Evolutionary conservation across 1,140 invertebrate species (phyloP).

Genomic region (Branchinecta lindahli): DNA sequence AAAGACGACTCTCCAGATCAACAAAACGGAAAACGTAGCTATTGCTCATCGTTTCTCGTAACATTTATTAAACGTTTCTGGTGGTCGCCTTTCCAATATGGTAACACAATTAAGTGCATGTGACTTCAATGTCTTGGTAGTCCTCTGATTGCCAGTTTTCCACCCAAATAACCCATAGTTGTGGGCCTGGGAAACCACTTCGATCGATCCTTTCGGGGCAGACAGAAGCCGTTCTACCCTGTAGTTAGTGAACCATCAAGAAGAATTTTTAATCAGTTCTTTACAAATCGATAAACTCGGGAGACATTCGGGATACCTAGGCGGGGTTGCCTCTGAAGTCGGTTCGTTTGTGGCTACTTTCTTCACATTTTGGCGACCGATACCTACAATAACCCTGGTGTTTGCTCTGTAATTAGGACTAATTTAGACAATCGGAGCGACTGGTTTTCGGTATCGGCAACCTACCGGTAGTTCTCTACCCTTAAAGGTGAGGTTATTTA

Average conservation of each 20-base stretch:
- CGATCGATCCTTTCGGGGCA: not conserved
- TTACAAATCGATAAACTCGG: slow-evolving; percentile 3
- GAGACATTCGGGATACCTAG: not conserved
- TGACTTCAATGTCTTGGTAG: too few species aligned
- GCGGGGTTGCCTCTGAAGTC: not conserved
- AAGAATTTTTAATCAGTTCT: slow-evolving; percentile 11
- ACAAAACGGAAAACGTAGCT: too few species aligned
- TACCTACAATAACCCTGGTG: not conserved
- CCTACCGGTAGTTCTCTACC: too few species aligned
- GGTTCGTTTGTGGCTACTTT: slow-evolving; percentile 9
- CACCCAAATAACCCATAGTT: too few species aligned
- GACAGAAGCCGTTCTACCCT: slow-evolving; percentile 9
- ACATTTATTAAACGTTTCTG: too few species aligned
- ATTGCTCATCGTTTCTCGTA: too few species aligned
- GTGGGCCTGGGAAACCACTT: not conserved
- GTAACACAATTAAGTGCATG: too few species aligned
- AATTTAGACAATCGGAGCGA: not conserved
- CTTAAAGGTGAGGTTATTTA: too few species aligned
- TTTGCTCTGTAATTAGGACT: slow-evolving; percentile 9
- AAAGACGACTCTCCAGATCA: too few species aligned
- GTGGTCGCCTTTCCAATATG: too few species aligned
- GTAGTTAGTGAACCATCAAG: not conserved
- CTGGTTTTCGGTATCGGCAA: too few species aligned
- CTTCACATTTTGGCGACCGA: not conserved
- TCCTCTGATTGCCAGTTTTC: too few species aligned